A percentile compares a stretch with the other conserved stretches of the same genome.
phyloP scores from a whole-genome alignment of 2,888 invertebrate species.

The Nephrotoma flavescens region DNA sequence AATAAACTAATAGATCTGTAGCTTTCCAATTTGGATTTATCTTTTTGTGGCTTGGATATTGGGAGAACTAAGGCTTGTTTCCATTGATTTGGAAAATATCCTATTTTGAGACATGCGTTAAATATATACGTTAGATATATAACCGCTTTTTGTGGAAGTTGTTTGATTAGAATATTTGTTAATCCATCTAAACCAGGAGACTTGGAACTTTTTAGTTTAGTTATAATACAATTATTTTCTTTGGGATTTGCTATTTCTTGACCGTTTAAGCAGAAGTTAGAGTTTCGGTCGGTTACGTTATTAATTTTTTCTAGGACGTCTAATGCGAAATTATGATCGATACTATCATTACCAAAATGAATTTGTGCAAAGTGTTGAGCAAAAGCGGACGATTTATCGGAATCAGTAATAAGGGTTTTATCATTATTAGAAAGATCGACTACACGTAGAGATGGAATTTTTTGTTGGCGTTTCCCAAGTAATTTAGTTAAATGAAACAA shows the following conservation, averaged over 20 bases:
- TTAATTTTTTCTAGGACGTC: too few species aligned
- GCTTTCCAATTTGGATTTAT: neutral
- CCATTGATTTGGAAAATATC: too few species aligned
- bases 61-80: too few species aligned
- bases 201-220: neutral
- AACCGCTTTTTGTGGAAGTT: too few species aligned
- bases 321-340: neutral
- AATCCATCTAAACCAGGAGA: neutral
- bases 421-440: neutral
- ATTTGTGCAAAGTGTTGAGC: neutral
- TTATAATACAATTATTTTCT: neutral
- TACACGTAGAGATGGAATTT: neutral
- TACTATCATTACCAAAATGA: neutral
- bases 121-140: too few species aligned
- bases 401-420: neutral
- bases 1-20: slow-evolving; percentile 12
- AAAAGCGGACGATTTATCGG: neutral
- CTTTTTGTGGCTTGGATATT: neutral
- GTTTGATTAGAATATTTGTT: too few species aligned
- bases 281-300: too few species aligned
- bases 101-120: too few species aligned
- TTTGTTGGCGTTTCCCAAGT: neutral
- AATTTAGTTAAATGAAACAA: neutral
- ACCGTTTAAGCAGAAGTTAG: too few species aligned
- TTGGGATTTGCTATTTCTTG: neutral